Base-by-base conservation (phyloP, 2,113 vertebrate genomes). In the Carassius auratus region DNA sequence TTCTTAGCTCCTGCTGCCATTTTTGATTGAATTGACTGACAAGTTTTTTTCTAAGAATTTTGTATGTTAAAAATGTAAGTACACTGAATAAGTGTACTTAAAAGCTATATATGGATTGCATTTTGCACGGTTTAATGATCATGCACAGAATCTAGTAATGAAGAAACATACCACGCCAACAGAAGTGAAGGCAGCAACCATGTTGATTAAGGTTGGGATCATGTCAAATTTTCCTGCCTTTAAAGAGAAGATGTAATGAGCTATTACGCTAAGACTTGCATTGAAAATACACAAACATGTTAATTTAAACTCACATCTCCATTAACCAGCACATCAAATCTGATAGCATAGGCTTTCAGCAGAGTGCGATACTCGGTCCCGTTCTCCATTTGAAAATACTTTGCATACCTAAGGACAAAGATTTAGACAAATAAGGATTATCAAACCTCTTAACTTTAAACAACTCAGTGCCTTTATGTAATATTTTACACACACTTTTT, bases 161-260 rank as follows among this genome's bases (percentile, higher is more conserved):
- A 57, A 59, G 21, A 79, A 26, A 36, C 76, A 33, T 92, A 98
- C 97, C 96, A 98, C 96, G 33, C 97, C 97, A 5, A 99, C 96
- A 0, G 97, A 99, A 1, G 97, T 98, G 85, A 99, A 98, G 52
- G 97, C 97, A 0, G 97, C 97, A 90, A 98, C 97, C 0, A 95
- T 96, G 91, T 97, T 98, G 91, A 98, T 97, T 88, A 98, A 94
- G n/a, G 97, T 98, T 17, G 97, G 97, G 69, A 98, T 95, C 90
- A 98, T 96, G 92, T 97, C 94, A 21, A 98, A 98, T 90, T 97
- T 98, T 64, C 97, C 97, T 0, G 97, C 97, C 97, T 98, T 87
- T 10, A 38, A 73, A 87, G 17, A 15, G 5, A 83, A 79, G 76
- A 36, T 62, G 12, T 55, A 6, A 73, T 52, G 23, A 69, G 77